phyloP scores from a whole-genome alignment of 2,797 vertebrate species.

The Phaenicophaeus curvirostris region DNA sequence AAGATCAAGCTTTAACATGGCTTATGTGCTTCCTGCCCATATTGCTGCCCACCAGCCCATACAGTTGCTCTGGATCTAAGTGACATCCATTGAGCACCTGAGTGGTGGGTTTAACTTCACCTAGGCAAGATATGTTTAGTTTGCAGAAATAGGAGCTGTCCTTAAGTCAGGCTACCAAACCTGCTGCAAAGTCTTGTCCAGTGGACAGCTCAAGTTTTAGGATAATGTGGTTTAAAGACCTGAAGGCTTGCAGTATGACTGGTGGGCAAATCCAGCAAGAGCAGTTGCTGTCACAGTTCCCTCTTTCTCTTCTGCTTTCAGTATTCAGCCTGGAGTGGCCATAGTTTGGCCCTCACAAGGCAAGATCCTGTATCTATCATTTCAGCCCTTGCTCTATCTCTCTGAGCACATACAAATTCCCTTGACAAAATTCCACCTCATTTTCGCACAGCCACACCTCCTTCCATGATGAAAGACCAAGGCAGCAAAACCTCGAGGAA shows the following conservation, averaged over 20 bases:
- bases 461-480: background rate
- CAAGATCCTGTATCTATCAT: background rate
- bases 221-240: background rate
- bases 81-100: background rate
- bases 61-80: background rate
- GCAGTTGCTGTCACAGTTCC: background rate
- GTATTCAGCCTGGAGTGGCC: background rate
- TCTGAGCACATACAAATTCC: background rate
- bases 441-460: background rate
- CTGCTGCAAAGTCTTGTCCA: background rate
- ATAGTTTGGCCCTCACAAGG: background rate
- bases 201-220: accelerated
- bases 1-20: background rate
- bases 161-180: background rate
- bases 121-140: accelerated
- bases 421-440: background rate
- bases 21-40: background rate
- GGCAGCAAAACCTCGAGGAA: background rate
- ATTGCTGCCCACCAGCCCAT: background rate
- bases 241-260: background rate
- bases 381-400: background rate
- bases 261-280: background rate
- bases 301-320: background rate
- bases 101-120: background rate
- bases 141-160: background rate